Evolutionary conservation across 2,797 vertebrate species (phyloP).

Genomic region (Pagetopsis macropterus): DNA sequence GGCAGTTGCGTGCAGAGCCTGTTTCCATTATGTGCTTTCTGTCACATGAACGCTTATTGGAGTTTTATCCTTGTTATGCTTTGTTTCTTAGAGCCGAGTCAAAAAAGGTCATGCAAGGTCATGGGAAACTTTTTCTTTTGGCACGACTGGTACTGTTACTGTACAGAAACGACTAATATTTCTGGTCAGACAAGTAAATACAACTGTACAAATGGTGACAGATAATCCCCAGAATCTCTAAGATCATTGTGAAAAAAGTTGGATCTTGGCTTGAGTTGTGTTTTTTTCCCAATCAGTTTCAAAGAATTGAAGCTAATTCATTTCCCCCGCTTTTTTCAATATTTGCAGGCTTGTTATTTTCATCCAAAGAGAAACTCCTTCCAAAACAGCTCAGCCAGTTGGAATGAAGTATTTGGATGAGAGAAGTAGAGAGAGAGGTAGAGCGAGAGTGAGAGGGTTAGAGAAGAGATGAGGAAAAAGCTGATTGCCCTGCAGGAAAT

Average conservation of each 20-base stretch:
- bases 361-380: conserved; percentile 72
- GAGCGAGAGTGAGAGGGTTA: conserved; percentile 52
- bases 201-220: neutral
- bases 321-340: conserved; percentile 29
- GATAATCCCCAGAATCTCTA: neutral
- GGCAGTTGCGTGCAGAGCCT: conserved; percentile 58
- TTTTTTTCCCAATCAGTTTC: conserved; percentile 36
- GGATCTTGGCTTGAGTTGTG: neutral
- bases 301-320: conserved; percentile 43
- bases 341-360: conserved; percentile 78
- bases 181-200: neutral
- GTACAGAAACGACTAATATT: conserved; percentile 1
- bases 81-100: conserved; percentile 35
- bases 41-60: conserved; percentile 57
- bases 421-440: conserved; percentile 62
- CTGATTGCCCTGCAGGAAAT: conserved; percentile 85
- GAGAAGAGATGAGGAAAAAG: conserved; percentile 66
- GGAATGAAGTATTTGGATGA: conserved; percentile 65
- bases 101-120: conserved; percentile 68
- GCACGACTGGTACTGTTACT: neutral
- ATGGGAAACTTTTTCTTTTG: conserved; percentile 44
- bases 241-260: neutral
- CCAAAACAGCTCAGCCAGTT: conserved; percentile 80
- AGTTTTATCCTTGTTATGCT: conserved; percentile 38
- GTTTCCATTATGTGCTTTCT: conserved; percentile 66